These are phyloP conservation scores for Coenonympha glycerion DNA, from an alignment of 2,888 invertebrate species.

Conservation along the genomic window DNA sequence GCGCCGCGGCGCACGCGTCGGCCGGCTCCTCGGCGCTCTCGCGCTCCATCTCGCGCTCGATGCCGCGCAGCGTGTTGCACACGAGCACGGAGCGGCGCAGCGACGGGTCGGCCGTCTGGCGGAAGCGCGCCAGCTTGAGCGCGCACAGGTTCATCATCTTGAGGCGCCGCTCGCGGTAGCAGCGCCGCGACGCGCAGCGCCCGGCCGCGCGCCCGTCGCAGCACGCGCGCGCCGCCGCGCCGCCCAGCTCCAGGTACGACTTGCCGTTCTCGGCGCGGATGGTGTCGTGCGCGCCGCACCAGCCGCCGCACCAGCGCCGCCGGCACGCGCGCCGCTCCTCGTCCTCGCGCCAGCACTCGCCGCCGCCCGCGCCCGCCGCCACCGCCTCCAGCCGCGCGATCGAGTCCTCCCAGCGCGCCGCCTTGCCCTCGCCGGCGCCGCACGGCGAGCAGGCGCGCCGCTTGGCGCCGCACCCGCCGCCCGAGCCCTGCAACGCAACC, in stretches of 20 bases:
- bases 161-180: conserved; percentile 89
- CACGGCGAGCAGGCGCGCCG: conserved; percentile 70
- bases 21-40: conserved; percentile 77
- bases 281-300: conserved; percentile 81
- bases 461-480: conserved; percentile 74
- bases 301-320: conserved; percentile 75
- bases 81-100: conserved; percentile 93
- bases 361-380: conserved; percentile 79
- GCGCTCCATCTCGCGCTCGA: conserved; percentile 91
- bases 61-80: conserved; percentile 91
- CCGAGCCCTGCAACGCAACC: conserved; percentile 55
- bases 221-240: conserved; percentile 84
- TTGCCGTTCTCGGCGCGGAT: conserved; percentile 94
- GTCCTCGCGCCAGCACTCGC: conserved; percentile 76
- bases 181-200: conserved; percentile 87
- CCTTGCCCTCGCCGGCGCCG: conserved; percentile 72
- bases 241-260: conserved; percentile 90
- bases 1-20: conserved; percentile 72
- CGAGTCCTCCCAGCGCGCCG: conserved; percentile 72
- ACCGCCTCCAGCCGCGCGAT: conserved; percentile 72
- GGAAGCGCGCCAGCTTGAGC: conserved; percentile 90
- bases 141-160: conserved; percentile 94
- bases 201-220: conserved; percentile 83
- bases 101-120: conserved; percentile 92
- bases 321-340: conserved; percentile 72